Percentiles rank a stretch among this genome's conserved stretches.
These are phyloP conservation scores for Taurulus bubalis DNA, from an alignment of 2,113 vertebrate genomes.

Conservation along the genomic window DNA sequence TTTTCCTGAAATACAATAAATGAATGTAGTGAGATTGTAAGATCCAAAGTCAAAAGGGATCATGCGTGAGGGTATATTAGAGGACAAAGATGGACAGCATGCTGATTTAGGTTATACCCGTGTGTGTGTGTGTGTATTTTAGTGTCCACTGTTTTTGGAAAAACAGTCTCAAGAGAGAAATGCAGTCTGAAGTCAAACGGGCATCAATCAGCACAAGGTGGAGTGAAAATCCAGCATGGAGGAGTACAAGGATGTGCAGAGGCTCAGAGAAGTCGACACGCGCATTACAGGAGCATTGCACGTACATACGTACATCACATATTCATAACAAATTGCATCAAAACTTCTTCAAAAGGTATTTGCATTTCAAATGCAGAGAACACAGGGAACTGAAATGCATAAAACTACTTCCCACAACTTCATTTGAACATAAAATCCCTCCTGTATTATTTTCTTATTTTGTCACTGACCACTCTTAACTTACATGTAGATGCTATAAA, in stretches of 20 bases:
- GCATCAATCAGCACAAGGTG: constrained; percentile 17
- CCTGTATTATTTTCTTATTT: not conserved
- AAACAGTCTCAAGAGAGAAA: constrained; percentile 24
- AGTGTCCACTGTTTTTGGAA: constrained; percentile 3
- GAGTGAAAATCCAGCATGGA: constrained; percentile 22
- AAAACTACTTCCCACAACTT: not conserved
- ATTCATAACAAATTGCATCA: not conserved
- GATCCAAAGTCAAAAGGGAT: constrained; percentile 22
- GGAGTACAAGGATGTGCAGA: constrained; percentile 17
- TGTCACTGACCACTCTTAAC: not conserved
- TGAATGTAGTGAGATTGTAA: constrained; percentile 4
- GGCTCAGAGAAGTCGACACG: constrained; percentile 38
- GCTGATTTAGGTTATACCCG: not conserved
- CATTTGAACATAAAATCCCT: not conserved
- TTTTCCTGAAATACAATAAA: constrained; percentile 20
- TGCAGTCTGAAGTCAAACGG: constrained; percentile 22
- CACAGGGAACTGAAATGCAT: not conserved
- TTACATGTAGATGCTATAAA: not conserved
- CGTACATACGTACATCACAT: not conserved
- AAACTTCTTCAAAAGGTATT: not conserved
- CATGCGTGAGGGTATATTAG: not conserved
- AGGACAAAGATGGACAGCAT: constrained; percentile 17
- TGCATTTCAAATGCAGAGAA: not conserved
- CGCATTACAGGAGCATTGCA: constrained; percentile 37
- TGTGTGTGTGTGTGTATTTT: constrained; percentile 9